A percentile compares a stretch with the other conserved stretches of the same genome.
phyloP scores from a whole-genome alignment of 2,888 invertebrate genomes.

The Mechanitis mazaeus region DNA sequence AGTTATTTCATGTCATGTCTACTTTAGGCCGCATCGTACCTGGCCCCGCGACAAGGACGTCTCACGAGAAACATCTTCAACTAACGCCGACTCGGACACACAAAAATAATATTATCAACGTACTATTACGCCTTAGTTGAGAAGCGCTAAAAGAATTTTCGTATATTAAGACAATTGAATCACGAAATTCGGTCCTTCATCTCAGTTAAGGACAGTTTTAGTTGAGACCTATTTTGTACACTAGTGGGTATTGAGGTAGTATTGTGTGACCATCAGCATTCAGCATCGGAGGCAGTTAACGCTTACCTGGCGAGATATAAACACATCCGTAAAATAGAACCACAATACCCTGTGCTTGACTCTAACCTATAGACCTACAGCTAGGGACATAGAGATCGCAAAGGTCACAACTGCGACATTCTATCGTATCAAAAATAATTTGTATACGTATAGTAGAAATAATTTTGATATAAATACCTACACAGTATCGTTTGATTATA shows the following conservation, averaged over 20 bases:
- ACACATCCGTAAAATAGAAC: slow-evolving; percentile 73
- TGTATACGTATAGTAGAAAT: slow-evolving; percentile 18
- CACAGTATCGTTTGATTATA: neutral
- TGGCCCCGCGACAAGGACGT: slow-evolving; percentile 26
- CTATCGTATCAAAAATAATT: slow-evolving; percentile 27
- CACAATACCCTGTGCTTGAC: slow-evolving; percentile 75
- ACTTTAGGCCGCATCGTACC: neutral
- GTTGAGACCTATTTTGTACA: slow-evolving; percentile 61
- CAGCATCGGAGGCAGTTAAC: slow-evolving; percentile 47
- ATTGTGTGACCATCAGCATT: slow-evolving; percentile 49
- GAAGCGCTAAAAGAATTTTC: slow-evolving; percentile 52
- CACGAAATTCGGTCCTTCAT: slow-evolving; percentile 32
- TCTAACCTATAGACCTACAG: slow-evolving; percentile 70
- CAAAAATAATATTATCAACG: slow-evolving; percentile 40
- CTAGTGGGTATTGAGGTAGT: slow-evolving; percentile 73
- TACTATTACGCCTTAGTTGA: slow-evolving; percentile 56
- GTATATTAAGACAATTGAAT: neutral
- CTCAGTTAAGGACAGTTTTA: slow-evolving; percentile 60
- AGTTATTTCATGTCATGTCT: neutral
- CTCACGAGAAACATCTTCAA: slow-evolving; percentile 34
- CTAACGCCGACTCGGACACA: slow-evolving; percentile 33
- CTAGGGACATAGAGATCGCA: slow-evolving; percentile 74
- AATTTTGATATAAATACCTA: slow-evolving; percentile 1
- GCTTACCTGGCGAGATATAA: slow-evolving; percentile 63
- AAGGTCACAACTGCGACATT: slow-evolving; percentile 50